Evolutionary conservation across 2,113 vertebrate genomes (phyloP), one percentile per base, ranked within the genome.

Genomic region (Mustelus asterias): DNA sequence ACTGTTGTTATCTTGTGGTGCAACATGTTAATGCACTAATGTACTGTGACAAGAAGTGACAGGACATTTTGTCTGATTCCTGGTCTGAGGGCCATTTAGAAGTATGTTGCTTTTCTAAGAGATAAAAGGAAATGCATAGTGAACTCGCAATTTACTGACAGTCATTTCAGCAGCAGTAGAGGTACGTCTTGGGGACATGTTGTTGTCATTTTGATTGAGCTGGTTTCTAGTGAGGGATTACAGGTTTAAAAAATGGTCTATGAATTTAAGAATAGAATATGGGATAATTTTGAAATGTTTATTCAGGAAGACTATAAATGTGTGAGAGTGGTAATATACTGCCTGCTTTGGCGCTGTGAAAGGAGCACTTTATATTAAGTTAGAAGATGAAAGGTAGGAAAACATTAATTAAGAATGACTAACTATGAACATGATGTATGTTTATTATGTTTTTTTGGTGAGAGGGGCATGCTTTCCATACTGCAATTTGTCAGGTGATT

Each of bases 51-150:
- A 78, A 78, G 29, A 78, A 78, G 76, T 78, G 33, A 83, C 80
- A 83, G 80, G 80, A 83, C n/a, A 44, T 83, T 83, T 83, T 60
- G 63, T 93, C 58, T 65, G 89, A n/a, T 65, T 93, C 29, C 88
- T 63, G 29, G 88, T 60, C 88, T 63, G 29, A 63, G 54, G 60
- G 18, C n/a, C 33, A 65, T n/a, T 93, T 65, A 33, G 58, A 60
- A 92, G 58, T 63, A 90, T 90, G 26, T 60, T 60, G 26, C 58
- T 63, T 60, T 58, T 60, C 24, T 58, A 26, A 88, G 16, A 33
- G 85, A 88, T 13, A 60, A 60, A 58, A 60, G 2, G 11, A 13
- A 54, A 88, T 88, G 48, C 16, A 58, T 54, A 54, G 41, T 88
- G 48, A 88, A 88, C 48, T 88, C 14, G 18, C 11, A 63, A 26